Base-by-base conservation (phyloP, 2,797 vertebrate species). In the Zenarchopterus dispar region DNA sequence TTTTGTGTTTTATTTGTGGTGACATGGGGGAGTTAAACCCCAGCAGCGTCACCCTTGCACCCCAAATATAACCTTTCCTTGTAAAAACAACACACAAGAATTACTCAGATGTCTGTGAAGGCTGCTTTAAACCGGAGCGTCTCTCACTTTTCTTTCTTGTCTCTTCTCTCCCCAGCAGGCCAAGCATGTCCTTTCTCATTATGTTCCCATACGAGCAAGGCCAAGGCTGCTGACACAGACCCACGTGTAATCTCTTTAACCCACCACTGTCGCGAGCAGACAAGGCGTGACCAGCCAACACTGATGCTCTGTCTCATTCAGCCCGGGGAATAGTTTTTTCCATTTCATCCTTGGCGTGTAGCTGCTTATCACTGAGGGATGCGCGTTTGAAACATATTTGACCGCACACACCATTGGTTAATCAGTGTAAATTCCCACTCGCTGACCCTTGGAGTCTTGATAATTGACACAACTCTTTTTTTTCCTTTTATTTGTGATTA, bases 211-310 rank as follows among this genome's bases (percentile, higher is more conserved):
- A 88, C 85, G 88, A 91, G 84, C 73, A 55, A 84, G 84, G 93
- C 94, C 94, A 92, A 92, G 94, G 93, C 92, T 93, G 93, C 92
- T 94, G 94, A 95, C 91, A 92, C 90, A 92, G 90, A 93, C 93
- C 81, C 88, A 77, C 90, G 33, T 94, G 94, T 96, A 97, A 98
- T 96, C 95, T 95, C 94, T 95, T 95, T 96, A 96, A 96, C 94
- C 95, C 93, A 91, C 90, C 92, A 92, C 92, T 92, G 91, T 91
- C 89, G 90, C 81, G 89, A 91, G 68, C 85, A 85, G 91, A 92
- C 91, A 92, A 95, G 93, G 94, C 95, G 81, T 94, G 94, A 96
- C 93, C 89, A 85, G 90, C 85, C 92, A 92, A 88, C 93, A 89
- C 91, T 91, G 92, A 11, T 90, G 94, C 93, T 93, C 94, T 92